These are phyloP conservation scores for Caracal caracal DNA, from an alignment of 2,113 vertebrate genomes.

Conservation along the genomic window DNA sequence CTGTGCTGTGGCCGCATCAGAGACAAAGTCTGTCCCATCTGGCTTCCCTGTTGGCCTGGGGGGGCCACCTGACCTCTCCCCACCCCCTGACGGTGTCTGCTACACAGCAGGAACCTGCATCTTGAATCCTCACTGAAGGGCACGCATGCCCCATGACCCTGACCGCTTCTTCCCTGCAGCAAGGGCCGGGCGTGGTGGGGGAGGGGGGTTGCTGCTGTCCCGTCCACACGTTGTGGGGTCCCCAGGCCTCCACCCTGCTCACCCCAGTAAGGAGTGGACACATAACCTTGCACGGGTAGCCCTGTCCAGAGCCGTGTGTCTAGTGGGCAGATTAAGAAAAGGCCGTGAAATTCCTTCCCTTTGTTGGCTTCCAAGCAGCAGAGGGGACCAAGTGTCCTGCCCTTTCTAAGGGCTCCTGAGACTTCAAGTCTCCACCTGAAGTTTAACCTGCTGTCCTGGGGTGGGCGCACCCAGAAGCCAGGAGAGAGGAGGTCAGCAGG, in stretches of 20 bases:
- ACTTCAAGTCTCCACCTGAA: background rate
- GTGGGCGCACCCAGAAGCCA: background rate
- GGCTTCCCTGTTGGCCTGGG: background rate
- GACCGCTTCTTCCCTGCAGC: background rate
- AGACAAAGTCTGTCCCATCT: background rate
- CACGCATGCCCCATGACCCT: background rate
- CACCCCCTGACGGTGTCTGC: accelerated
- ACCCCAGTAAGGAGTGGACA: background rate
- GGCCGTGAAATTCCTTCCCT: background rate
- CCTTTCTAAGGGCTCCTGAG: no score
- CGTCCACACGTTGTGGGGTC: background rate
- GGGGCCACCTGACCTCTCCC: background rate
- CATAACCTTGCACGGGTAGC: background rate
- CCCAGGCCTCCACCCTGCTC: background rate
- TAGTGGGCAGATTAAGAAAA: background rate
- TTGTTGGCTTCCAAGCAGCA: background rate
- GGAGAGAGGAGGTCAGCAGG: background rate
- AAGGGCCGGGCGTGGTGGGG: accelerated
- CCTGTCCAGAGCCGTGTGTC: background rate
- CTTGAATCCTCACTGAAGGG: background rate
- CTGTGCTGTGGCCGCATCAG: background rate
- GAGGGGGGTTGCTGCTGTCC: accelerated
- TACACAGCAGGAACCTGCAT: background rate
- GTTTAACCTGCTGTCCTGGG: background rate
- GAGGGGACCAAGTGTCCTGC: background rate